A percentile compares a stretch with the other conserved stretches of the same genome.
Evolutionary conservation across 64 coral and sea anemone genomes (phyloP).

Genomic region (Pocillopora damicornis): DNA sequence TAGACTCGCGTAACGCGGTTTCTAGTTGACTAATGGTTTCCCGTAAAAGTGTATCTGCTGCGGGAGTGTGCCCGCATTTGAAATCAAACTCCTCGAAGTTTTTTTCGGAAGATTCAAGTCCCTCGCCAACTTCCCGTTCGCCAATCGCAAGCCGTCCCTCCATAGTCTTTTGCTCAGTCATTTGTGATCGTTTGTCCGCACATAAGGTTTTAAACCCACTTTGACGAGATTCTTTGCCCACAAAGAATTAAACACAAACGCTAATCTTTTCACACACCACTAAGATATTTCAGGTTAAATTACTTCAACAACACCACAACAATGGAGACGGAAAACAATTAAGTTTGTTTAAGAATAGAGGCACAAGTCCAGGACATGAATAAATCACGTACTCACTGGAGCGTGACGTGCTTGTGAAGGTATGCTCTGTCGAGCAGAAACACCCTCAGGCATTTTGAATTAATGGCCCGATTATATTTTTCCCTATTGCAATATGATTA

Average conservation of each 20-base stretch:
- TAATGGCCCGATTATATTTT: not conserved
- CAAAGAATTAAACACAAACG: not conserved
- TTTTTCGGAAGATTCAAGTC: conserved; percentile 77
- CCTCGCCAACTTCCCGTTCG: conserved; percentile 74
- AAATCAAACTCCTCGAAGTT: conserved; percentile 58
- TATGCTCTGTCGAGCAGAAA: conserved; percentile 33
- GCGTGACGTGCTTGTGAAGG: conserved; percentile 17
- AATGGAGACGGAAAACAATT: conserved; percentile 9
- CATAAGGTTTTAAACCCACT: not conserved
- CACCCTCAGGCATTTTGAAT: not conserved
- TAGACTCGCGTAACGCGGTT: conserved; percentile 75
- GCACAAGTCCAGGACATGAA: conserved; percentile 5
- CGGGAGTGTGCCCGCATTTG: conserved; percentile 24
- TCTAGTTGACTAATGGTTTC: conserved; percentile 79
- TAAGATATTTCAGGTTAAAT: not conserved
- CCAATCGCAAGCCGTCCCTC: conserved; percentile 21
- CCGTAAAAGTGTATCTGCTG: conserved; percentile 61
- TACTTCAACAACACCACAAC: not conserved
- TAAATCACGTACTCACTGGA: conserved; percentile 16
- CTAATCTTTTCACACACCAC: not conserved
- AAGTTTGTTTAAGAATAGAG: not conserved
- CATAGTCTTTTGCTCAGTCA: not conserved
- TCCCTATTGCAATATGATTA: too few species aligned
- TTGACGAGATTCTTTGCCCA: not conserved
- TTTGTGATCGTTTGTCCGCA: not conserved